Base-by-base conservation (phyloP, 1,140 invertebrate genomes). In the Amyelois transitella region DNA sequence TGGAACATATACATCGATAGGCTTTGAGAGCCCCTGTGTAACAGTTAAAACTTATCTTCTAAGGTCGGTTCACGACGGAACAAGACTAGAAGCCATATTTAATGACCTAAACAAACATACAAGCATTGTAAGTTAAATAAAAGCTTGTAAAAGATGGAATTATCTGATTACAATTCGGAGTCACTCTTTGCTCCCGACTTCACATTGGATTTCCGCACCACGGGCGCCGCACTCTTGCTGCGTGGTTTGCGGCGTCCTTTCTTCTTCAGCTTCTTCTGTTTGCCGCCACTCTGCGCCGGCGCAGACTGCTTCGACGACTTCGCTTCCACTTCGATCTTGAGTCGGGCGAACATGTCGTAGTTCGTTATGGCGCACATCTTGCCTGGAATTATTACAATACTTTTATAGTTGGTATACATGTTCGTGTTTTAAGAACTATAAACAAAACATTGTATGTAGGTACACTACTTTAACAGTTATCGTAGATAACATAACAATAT, bases 321-420 rank as follows among this genome's bases (percentile, higher is more conserved):
- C 10, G 80, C 66, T 53, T 86, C 85, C 18, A 82, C 77, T 58
- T 86, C 84, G 20, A 88, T 62, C 51, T 86, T 85, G 14, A 84
- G 58, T 19, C 86, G 78, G 0, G 83, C 82, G 49, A 88, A 84
- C 77, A 85, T 86, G 60, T 89, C 88, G 63, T 89, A 88, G 60
- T 89, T 89, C 14, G 85, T 88, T 51, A 89, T 86, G 4, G 50
- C 64, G 58, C 88, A 89, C 73, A 86, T 77, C 72, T 88, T 89
- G 64, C 86, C 88, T 89, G 64, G 17, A 78, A 72, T 19, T 43
- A 62, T 17, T 5, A n/a, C n/a, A n/a, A n/a, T n/a, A n/a, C n/a
- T n/a, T n/a, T n/a, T n/a, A n/a, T n/a, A n/a, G n/a, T n/a, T n/a
- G n/a, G n/a, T n/a, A n/a, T n/a, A n/a, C n/a, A n/a, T n/a, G n/a